Base-by-base conservation (phyloP, 2,113 vertebrate species). In the Poeciliopsis retropinna region DNA sequence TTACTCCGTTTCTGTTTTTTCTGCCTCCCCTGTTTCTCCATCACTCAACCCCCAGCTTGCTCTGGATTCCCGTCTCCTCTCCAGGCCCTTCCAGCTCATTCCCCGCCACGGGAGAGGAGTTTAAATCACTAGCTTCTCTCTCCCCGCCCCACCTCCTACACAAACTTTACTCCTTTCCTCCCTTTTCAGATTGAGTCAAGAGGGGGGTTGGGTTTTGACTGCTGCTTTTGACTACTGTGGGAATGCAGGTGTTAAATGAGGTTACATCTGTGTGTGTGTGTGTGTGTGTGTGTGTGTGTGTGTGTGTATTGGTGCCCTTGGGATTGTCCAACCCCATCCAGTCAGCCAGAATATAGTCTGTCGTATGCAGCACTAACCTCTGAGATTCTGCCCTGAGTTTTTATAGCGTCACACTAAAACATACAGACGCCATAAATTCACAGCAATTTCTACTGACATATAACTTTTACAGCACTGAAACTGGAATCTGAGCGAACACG, bases 221-320 rank as follows among this genome's bases (percentile, higher is more conserved):
- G 81, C 78, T 86, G 82, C 88, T 80, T 85, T 39, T 57, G 73
- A 72, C 83, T 85, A 86, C 82, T 93, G 85, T 92, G 87, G 89
- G 90, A 91, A 89, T 89, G 83, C 83, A 89, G 82, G 85, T 87
- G 86, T 51, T 83, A 67, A 66, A 63, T 47, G 44, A 47, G 44
- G 44, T 47, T 47, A 47, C 44, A 47, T 47, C 17, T 47, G 15
- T 44, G 41, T 17, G 41, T 17, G 13, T 4, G 4, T 2, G 15
- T 5, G 14, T 7, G 70, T 57, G 37, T 15, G 44, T 5, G 13
- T 44, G 70, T 57, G 39, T 64, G 83, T 85, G 74, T 70, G 61
- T 68, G 73, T 31, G 66, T 66, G 63, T 67, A 72, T 79, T 82
- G 67, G 65, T 27, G 68, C 31, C 66, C 64, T 70, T 39, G 32